These are phyloP conservation scores for Spatulosminthurus flaviceps DNA, from an alignment of 2,888 invertebrate genomes.

Conservation along the genomic window DNA sequence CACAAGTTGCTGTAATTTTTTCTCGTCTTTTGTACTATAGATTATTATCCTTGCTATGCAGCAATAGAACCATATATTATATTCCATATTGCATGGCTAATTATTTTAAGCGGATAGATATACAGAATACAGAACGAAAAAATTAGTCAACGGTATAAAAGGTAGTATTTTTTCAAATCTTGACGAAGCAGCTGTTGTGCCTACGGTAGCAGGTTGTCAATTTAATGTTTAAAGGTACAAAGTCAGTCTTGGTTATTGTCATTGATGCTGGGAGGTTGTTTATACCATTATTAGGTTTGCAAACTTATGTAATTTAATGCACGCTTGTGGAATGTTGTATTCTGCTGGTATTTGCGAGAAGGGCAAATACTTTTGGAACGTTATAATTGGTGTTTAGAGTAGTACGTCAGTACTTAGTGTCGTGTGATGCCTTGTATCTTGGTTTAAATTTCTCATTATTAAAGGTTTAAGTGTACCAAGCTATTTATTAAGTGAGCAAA, in stretches of 20 bases:
- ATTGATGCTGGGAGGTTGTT: not conserved
- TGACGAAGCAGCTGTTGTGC: not conserved
- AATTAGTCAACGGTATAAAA: not conserved
- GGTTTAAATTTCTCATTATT: not conserved
- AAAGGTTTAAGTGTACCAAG: not conserved
- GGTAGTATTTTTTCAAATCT: not conserved
- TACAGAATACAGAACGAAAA: not conserved
- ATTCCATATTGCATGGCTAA: constrained; percentile 18
- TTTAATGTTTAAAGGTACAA: not conserved
- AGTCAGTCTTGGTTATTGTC: not conserved
- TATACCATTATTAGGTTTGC: constrained; percentile 4
- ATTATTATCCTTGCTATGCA: constrained; percentile 7
- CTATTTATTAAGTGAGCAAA: not conserved
- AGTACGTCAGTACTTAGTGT: not conserved
- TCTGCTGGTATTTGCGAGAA: not conserved
- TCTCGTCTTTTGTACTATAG: not conserved
- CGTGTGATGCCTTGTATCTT: not conserved
- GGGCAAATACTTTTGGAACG: not conserved
- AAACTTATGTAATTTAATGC: not conserved
- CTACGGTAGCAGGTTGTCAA: not conserved
- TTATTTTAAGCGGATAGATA: not conserved
- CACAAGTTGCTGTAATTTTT: not conserved
- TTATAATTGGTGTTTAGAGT: not conserved
- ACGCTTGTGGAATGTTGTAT: not conserved
- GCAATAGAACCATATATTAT: not conserved